These are phyloP conservation scores for Myotis daubentonii DNA, from an alignment of 2,797 vertebrate genomes.

Conservation along the genomic window DNA sequence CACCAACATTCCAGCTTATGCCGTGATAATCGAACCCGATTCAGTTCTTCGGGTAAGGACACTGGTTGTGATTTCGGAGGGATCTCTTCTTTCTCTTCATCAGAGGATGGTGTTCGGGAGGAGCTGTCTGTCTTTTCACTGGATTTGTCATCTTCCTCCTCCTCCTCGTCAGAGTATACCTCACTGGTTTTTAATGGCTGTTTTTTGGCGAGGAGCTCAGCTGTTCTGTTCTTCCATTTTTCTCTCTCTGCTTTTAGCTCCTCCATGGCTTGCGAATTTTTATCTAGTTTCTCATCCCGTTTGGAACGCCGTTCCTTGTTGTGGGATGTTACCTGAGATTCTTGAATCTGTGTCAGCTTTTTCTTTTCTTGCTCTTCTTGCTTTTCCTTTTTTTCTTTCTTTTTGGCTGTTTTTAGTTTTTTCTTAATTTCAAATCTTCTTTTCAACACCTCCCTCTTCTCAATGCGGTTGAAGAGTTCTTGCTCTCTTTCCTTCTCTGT, in stretches of 20 bases:
- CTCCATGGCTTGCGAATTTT: conserved; percentile 99
- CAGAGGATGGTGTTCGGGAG: conserved; percentile 95
- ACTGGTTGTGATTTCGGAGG: conserved; percentile 97
- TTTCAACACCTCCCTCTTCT: conserved; percentile 98
- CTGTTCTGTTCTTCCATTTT: conserved; percentile 99
- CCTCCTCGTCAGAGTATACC: conserved; percentile 97
- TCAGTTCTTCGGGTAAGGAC: conserved; percentile 96
- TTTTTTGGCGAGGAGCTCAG: conserved; percentile 96
- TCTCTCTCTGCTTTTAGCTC: conserved; percentile 98
- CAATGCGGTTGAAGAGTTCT: conserved; percentile 98
- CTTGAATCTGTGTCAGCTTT: conserved; percentile 95
- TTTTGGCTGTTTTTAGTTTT: conserved; percentile 98
- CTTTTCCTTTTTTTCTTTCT: conserved; percentile 99
- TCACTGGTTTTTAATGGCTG: conserved; percentile 98
- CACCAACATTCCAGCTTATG: conserved; percentile 99
- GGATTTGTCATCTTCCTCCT: conserved; percentile 98
- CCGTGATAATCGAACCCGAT: conserved; percentile 94
- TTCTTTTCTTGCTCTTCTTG: conserved; percentile 98
- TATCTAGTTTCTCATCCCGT: conserved; percentile 97
- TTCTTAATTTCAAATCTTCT: conserved; percentile 99
- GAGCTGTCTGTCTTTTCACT: conserved; percentile 97
- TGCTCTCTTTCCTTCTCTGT: conserved; percentile 99
- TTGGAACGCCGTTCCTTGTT: conserved; percentile 99
- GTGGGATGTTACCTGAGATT: conserved; percentile 98
- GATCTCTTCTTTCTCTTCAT: conserved; percentile 95